These are phyloP conservation scores for Montipora capricornis DNA, from an alignment of 64 coral and sea anemone species.

Conservation along the genomic window DNA sequence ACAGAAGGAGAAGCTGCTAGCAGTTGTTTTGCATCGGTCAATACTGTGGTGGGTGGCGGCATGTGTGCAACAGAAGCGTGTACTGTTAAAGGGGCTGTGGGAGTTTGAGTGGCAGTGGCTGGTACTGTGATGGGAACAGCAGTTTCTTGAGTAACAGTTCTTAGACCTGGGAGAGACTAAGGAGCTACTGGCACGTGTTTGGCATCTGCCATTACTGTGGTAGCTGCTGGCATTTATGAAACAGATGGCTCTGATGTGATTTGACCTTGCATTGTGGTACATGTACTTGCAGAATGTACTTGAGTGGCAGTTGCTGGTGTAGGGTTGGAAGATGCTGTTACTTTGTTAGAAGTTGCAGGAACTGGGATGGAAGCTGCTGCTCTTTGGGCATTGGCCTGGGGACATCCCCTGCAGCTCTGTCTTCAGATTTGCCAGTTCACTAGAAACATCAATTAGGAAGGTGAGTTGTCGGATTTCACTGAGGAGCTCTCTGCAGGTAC, in stretches of 20 bases:
- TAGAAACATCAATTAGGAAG: constrained; percentile 43
- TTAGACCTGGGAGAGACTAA: background rate
- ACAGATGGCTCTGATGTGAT: too few relatives aligned
- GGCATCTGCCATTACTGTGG: too few relatives aligned
- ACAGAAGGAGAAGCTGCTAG: too few relatives aligned
- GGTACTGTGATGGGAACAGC: background rate
- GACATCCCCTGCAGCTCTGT: background rate
- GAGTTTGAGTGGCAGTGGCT: background rate
- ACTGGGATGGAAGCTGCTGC: background rate
- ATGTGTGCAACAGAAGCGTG: too few relatives aligned
- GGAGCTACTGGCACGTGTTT: too few relatives aligned
- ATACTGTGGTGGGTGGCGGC: too few relatives aligned
- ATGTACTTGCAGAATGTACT: too few relatives aligned
- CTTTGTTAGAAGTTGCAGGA: background rate
- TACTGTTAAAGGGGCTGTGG: too few relatives aligned
- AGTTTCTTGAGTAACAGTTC: background rate
- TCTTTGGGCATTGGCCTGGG: background rate
- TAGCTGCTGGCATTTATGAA: too few relatives aligned
- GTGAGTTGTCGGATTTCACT: constrained; percentile 45
- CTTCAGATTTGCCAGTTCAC: constrained; percentile 54
- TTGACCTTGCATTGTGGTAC: too few relatives aligned
- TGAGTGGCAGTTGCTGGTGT: too few relatives aligned
- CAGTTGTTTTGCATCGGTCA: too few relatives aligned
- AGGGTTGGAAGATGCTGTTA: background rate
- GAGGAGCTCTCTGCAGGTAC: constrained; percentile 60